Evolutionary conservation across 2,113 vertebrate genomes (phyloP), one percentile per base, ranked within the genome.

Genomic region (Thermophis baileyi): DNA sequence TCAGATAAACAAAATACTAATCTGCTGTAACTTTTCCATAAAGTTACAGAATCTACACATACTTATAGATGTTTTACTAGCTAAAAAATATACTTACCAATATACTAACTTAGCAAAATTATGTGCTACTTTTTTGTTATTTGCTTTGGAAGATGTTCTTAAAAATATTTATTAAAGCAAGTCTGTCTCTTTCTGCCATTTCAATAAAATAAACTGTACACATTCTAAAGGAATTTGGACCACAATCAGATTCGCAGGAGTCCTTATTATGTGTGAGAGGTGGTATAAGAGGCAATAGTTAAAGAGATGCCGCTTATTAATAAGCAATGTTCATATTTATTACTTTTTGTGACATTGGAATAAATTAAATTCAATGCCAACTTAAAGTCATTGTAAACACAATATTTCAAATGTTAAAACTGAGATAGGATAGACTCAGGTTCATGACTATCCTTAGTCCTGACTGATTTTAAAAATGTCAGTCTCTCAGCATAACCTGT

Each of bases 61-160:
- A 89, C 4, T 0, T 16, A 87, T 2, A 91, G 22, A 50, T 30
- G 8, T 89, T 95, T 94, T 93, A 89, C 27, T 51, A 90, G 89
- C 95, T 95, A 89, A 95, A 1, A 91, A 50, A 94, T 57, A 85
- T 97, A 98, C 97, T 98, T 97, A 98, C 97, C 97, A 95, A 89
- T 9, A 92, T 53, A 96, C 94, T 95, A 74, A 93, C 10, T 89
- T 89, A 87, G 69, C 40, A 90, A 86, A 63, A 93, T 89, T 94
- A 81, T 69, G 74, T 90, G 94, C 96, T 96, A 93, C 85, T 96
- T 96, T 10, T 96, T 96, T 96, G 3, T 40, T 81, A 40, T 44
- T 81, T 95, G 95, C 87, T 88, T 92, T 96, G 69, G 93, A 85
- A 96, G 91, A 91, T 90, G 96, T 94, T 95, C 88, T 95, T 96